Evolutionary conservation across 2,113 vertebrate species (phyloP).

Genomic region (Tychaedon coryphoeus): DNA sequence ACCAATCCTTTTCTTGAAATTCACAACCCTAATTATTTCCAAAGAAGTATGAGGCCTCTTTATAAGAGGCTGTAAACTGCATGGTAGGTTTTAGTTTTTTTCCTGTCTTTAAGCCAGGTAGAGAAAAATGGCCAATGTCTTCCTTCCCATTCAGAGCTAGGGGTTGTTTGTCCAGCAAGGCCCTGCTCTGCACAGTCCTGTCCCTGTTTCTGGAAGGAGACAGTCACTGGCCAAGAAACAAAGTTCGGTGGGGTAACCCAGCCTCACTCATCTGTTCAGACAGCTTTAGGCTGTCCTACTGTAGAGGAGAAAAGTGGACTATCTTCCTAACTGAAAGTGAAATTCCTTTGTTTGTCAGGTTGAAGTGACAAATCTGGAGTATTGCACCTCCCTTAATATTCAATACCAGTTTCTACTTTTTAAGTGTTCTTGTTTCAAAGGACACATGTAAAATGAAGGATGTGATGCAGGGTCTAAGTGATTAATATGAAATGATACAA

Average conservation of each 20-base stretch:
- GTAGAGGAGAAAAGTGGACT: not conserved
- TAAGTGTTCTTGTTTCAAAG: not conserved
- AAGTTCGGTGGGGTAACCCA: not conserved
- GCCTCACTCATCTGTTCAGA: not conserved
- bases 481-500: not conserved
- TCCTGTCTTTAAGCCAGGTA: not conserved
- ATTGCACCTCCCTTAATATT: not conserved
- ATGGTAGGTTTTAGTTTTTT: not conserved
- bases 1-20: not conserved
- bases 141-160: not conserved
- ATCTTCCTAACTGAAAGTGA: not conserved
- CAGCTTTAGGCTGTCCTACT: not conserved
- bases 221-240: not conserved
- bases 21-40: not conserved
- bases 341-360: not conserved
- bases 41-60: not conserved
- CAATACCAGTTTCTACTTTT: not conserved
- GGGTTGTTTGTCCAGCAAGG: not conserved
- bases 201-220: not conserved
- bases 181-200: not conserved
- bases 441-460: fast-evolving
- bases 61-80: not conserved
- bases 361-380: not conserved
- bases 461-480: not conserved
- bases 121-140: not conserved